A percentile compares a stretch with the other conserved stretches of the same genome.
These are phyloP conservation scores for Glareola pratincola DNA, from an alignment of 2,113 vertebrate species.

Conservation along the genomic window DNA sequence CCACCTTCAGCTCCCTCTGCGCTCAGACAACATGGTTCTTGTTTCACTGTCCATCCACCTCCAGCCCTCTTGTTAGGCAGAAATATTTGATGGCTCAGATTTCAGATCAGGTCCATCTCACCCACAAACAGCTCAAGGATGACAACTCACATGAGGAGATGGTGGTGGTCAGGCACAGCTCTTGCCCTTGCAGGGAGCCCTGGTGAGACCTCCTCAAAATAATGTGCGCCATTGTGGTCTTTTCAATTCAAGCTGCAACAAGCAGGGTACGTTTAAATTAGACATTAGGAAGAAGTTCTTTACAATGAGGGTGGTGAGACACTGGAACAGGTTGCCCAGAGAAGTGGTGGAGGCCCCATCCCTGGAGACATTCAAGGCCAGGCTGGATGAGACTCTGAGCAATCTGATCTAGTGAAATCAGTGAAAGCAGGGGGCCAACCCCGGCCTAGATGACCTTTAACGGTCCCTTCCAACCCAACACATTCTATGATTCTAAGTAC, in stretches of 20 bases:
- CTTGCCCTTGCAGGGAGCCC: background rate
- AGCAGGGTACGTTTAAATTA: too few relatives aligned
- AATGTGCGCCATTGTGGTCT: background rate
- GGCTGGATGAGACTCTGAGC: too few relatives aligned
- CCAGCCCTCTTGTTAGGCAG: background rate
- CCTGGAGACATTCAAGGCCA: too few relatives aligned
- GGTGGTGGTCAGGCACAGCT: background rate
- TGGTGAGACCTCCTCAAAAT: background rate
- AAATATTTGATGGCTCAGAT: background rate
- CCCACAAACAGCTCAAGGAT: background rate
- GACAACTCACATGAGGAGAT: rapidly evolving
- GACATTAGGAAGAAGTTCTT: too few relatives aligned
- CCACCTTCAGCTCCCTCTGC: background rate
- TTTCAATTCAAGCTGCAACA: background rate
- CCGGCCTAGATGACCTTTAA: too few relatives aligned
- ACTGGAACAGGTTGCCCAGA: too few relatives aligned
- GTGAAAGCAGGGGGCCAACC: too few relatives aligned
- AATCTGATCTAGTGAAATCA: too few relatives aligned
- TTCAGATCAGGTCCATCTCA: background rate
- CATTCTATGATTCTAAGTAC: background rate
- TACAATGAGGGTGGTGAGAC: too few relatives aligned
- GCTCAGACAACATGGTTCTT: background rate
- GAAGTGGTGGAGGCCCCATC: too few relatives aligned
- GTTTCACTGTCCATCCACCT: background rate
- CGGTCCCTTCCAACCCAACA: too few relatives aligned